Conservation (phyloP, 2,113 vertebrate genomes). For the Takifugu flavidus region DNA sequence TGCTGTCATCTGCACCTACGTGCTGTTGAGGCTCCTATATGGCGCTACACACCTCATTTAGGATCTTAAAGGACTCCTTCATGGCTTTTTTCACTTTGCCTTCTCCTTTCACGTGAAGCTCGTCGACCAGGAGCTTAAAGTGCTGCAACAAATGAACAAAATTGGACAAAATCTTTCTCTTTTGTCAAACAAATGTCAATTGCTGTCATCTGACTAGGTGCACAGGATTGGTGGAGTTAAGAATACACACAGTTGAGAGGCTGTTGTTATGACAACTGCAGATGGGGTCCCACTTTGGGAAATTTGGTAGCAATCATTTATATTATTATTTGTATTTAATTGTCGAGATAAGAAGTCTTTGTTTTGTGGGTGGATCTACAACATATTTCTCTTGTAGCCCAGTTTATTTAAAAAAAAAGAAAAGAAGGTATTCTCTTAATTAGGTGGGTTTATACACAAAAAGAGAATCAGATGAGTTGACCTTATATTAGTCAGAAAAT, state of each 20-base stretch:
- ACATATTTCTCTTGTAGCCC: too few relatives aligned
- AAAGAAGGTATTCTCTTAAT: too few relatives aligned
- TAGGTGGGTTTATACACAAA: background rate
- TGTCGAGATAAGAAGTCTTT: too few relatives aligned
- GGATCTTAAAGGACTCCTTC: slow-evolving; percentile 89
- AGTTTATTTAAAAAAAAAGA: too few relatives aligned
- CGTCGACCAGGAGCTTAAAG: slow-evolving; percentile 88
- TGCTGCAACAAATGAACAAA: slow-evolving; percentile 72
- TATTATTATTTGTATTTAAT: too few relatives aligned
- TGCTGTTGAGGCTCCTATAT: background rate
- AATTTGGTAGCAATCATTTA: too few relatives aligned
- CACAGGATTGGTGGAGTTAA: too few relatives aligned
- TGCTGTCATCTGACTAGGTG: background rate
- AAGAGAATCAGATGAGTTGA: background rate
- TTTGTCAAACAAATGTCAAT: background rate
- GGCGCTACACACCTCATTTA: slow-evolving; percentile 81
- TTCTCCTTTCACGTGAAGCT: slow-evolving; percentile 89
- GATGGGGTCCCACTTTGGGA: too few relatives aligned
- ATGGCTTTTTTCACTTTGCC: slow-evolving; percentile 88
- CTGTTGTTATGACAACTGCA: too few relatives aligned
- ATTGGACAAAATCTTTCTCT: background rate
- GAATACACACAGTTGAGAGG: too few relatives aligned
- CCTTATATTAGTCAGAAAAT: too few relatives aligned
- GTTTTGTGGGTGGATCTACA: too few relatives aligned
- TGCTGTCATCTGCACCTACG: background rate